Evolutionary conservation across 2,888 invertebrate species (phyloP), one percentile per base, ranked within the genome.

Genomic region (Drosophila affinis): DNA sequence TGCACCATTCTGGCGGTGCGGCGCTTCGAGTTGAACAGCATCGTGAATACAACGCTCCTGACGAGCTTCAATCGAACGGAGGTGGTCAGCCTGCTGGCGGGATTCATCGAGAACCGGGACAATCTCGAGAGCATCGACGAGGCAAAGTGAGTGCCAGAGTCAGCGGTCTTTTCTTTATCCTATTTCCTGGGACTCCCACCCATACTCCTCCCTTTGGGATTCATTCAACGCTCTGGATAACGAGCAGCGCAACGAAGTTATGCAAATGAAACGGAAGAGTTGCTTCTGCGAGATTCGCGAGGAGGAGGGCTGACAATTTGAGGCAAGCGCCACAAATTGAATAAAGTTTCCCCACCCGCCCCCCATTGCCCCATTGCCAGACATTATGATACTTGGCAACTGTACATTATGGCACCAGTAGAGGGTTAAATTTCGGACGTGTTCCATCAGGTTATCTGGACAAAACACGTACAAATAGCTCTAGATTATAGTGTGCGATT

Each of bases 1-100:
- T 92, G 92, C 78, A 92, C 92, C 62, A 88, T 92, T 48, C 85
- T 91, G 18, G 91, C 92, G 12, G 89, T 92, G 9, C 86, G 88
- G 49, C 91, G 91, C 55, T 92, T 91, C 62, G 85, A 89, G 45
- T 72, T 91, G 64, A 84, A 85, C 53, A 81, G 86, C 65, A 88
- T 90, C 67, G 88, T 91, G 18, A 92, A 91, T 67, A 82, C 81
- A 29, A 88, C 90, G 27, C 74, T 85, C 63, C 71, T 92, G 62
- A 81, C 76, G 53, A 83, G 61, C 45, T 81, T 90, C 24, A 92
- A 92, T 80, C 90, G 91, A 29, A 87, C 91, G 9, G 91, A 91
- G 79, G 81, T 92, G 60, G 89, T 92, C 61, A 78, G 79, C 57
- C 76, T 92, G 29, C 77, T 92, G n/a, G 85, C 91, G 4, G 85